phyloP scores from a whole-genome alignment of 2,888 invertebrate genomes.

The Stenoptilia bipunctidactyla region DNA sequence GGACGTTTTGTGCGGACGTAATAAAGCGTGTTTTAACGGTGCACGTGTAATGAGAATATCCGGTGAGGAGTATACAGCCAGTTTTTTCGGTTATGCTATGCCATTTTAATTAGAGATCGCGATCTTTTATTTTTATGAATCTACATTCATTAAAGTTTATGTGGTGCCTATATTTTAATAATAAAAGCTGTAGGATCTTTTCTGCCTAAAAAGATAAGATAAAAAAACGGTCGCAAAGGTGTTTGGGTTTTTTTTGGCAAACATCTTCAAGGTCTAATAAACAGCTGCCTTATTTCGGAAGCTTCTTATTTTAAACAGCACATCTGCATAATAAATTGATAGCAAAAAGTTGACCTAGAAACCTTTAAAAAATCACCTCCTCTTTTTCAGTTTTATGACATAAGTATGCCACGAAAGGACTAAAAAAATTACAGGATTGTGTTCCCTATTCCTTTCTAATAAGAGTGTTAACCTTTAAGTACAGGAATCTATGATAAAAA shows the following conservation, averaged over 20 bases:
- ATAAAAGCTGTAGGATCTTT: conserved; percentile 10
- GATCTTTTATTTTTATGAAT: conserved; percentile 4
- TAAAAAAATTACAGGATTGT: not conserved
- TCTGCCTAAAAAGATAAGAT: conserved; percentile 20
- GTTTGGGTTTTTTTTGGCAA: conserved; percentile 42
- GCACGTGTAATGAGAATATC: conserved; percentile 23
- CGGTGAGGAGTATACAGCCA: conserved; percentile 17
- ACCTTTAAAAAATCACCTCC: conserved; percentile 12
- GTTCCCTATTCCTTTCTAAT: no score
- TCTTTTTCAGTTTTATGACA: conserved; percentile 1
- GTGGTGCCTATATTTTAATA: no score
- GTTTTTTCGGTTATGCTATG: not conserved
- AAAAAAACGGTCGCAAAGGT: conserved; percentile 36
- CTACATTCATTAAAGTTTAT: no score
- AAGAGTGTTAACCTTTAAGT: not conserved
- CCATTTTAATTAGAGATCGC: conserved; percentile 13
- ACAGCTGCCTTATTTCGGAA: conserved; percentile 58
- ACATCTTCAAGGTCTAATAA: conserved; percentile 54
- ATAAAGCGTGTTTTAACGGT: conserved; percentile 33
- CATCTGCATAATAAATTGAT: conserved; percentile 67
- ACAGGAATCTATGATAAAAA: conserved; percentile 33
- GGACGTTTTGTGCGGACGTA: conserved; percentile 20
- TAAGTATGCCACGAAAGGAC: no score
- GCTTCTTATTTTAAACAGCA: conserved; percentile 43
- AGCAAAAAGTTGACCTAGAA: conserved; percentile 68